Percentiles rank a stretch among this genome's conserved stretches.
These are phyloP conservation scores for Alethe castanea DNA, from an alignment of 2,113 vertebrate species.

Conservation along the genomic window DNA sequence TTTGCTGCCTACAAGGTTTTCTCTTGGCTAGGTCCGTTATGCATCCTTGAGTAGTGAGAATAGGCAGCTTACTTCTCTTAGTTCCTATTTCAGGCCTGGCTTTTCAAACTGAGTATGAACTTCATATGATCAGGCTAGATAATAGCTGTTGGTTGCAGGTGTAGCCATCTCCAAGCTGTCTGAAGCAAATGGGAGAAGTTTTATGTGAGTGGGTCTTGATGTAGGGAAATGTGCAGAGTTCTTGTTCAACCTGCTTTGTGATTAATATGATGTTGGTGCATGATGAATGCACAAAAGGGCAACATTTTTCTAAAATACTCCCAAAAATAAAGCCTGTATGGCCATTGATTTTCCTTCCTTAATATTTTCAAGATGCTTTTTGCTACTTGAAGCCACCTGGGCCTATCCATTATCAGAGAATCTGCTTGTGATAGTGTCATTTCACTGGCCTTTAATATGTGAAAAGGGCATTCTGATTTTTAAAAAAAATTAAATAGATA, in stretches of 20 bases:
- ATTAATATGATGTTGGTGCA: background rate
- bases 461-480: background rate
- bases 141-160: background rate
- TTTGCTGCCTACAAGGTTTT: background rate
- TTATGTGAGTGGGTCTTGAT: background rate
- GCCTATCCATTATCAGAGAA: background rate
- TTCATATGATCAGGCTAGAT: background rate
- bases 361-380: background rate
- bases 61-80: background rate
- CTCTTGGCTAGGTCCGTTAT: background rate
- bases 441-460: background rate
- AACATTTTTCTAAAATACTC: background rate
- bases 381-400: background rate
- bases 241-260: background rate
- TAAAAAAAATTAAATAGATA: background rate
- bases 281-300: background rate
- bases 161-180: background rate
- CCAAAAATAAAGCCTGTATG: background rate
- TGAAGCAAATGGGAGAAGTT: background rate
- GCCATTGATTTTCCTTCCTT: background rate
- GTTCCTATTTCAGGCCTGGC: background rate
- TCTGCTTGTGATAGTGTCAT: background rate
- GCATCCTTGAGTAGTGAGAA: background rate
- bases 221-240: background rate
- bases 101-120: background rate